Evolutionary conservation across 2,113 vertebrate genomes (phyloP), one percentile per base, ranked within the genome.

Genomic region (Tetraodon nigroviridis): DNA sequence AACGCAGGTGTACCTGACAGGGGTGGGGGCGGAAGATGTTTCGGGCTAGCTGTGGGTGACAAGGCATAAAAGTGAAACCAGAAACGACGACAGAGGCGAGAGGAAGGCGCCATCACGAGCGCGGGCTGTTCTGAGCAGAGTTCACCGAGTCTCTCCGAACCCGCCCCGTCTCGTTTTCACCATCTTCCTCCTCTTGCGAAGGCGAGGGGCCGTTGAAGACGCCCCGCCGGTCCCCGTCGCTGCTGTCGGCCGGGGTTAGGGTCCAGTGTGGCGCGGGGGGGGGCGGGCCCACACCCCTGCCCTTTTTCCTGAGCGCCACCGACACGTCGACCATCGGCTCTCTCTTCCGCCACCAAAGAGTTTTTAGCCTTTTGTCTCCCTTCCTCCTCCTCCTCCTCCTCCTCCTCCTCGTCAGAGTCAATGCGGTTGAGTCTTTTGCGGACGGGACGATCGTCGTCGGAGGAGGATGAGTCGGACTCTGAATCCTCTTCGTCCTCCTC

Each of bases 51-150:
- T 60, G 54, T 69, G 61, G 60, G 55, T 76, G 37, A 70, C 70
- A 81, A 80, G 77, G 78, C 69, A 53, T 66, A 64, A 78, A 55
- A 66, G 61, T 57, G 66, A 73, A 60, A 71, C 79, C 62, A 72
- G 45, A 61, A 82, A 47, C 16, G 5, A 11, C 73, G 76, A 80
- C 75, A 83, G 60, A 64, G 27, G 52, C 17, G 46, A 44, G 12
- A 73, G 57, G 19, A 27, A 53, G 37, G 65, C 61, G 71, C 69
- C 71, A 89, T 90, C 89, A 90, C 51, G 86, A 96, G 89, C 92
- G 93, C 86, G 93, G 93, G 88, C 94, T 94, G 92, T 94, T 95
- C 90, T 93, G 96, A 89, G 94, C 95, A 69, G 95, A 98, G 92
- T 99, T 93, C 80, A 93, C 91, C 74, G 94, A 93, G 89, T 96